These are phyloP conservation scores for Chloroceryle aenea DNA, from an alignment of 2,113 vertebrate genomes.

Conservation along the genomic window DNA sequence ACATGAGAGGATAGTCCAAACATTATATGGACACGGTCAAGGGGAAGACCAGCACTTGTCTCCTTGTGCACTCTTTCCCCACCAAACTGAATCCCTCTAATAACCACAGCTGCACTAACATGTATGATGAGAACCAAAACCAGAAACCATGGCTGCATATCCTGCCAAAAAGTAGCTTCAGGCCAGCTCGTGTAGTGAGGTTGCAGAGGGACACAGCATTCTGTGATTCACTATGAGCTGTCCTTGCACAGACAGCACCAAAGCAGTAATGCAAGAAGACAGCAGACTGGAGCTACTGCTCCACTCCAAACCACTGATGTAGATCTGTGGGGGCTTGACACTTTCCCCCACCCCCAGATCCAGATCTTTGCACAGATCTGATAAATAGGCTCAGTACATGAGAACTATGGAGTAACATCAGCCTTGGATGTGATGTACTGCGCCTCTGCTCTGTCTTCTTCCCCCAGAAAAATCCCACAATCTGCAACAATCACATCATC, in stretches of 20 bases:
- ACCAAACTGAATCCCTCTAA: neutral
- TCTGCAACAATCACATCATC: neutral
- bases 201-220: fast-evolving
- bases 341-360: neutral
- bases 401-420: neutral
- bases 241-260: neutral
- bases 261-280: neutral
- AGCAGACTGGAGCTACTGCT: neutral
- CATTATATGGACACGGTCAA: neutral
- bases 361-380: neutral
- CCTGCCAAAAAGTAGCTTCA: neutral
- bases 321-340: neutral
- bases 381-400: neutral
- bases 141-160: neutral
- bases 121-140: neutral
- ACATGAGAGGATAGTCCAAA: neutral
- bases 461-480: neutral
- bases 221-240: neutral
- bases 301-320: neutral
- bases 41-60: neutral
- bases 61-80: neutral
- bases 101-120: neutral
- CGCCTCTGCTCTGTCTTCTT: neutral
- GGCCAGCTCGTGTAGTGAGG: neutral
- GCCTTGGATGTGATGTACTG: neutral